These are phyloP conservation scores for Drosophila phalerata DNA, from an alignment of 2,888 invertebrate genomes.

Conservation along the genomic window DNA sequence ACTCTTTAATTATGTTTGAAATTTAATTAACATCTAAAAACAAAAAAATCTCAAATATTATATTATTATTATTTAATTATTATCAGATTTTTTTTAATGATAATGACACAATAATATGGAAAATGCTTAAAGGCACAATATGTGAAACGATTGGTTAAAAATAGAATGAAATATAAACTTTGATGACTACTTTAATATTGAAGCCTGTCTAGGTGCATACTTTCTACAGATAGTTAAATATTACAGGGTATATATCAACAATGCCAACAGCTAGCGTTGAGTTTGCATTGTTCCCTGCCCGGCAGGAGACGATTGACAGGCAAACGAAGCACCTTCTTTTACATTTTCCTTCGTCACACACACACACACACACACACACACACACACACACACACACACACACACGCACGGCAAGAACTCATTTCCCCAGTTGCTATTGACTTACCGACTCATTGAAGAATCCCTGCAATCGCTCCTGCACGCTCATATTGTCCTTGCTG, in stretches of 20 bases:
- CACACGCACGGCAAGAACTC: constrained; percentile 13
- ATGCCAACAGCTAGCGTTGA: constrained; percentile 16
- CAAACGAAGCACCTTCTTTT: constrained; percentile 1
- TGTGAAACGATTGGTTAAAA: no score
- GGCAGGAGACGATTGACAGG: constrained; percentile 36
- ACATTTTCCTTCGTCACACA: background rate
- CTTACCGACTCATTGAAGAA: constrained; percentile 84
- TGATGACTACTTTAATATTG: no score
- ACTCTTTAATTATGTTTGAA: no score
- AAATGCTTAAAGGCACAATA: no score
- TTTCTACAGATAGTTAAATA: no score
- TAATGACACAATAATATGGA: no score
- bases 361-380: background rate
- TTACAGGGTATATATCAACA: constrained; percentile 18
- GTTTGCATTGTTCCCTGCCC: constrained; percentile 41
- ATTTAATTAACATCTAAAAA: no score
- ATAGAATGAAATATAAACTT: no score
- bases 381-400: background rate
- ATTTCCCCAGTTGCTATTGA: constrained; percentile 44
- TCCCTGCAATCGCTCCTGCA: constrained; percentile 82
- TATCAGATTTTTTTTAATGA: no score
- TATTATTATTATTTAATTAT: no score
- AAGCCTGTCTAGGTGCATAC: background rate
- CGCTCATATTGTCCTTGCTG: constrained; percentile 83
- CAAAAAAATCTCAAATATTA: no score